Evolutionary conservation across 2,113 vertebrate species (phyloP).

Genomic region (Halichoeres trimaculatus): DNA sequence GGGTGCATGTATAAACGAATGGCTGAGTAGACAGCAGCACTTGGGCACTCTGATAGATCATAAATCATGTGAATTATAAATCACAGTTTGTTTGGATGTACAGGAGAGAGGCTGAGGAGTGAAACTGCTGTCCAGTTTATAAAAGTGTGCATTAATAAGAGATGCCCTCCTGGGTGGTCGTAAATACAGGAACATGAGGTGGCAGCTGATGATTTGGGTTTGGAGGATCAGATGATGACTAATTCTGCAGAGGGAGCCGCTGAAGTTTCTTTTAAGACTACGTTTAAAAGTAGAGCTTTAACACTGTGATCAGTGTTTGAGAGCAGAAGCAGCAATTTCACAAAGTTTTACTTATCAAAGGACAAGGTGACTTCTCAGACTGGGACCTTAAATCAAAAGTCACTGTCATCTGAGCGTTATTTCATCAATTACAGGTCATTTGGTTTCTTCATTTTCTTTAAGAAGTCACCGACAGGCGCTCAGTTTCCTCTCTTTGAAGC

Average conservation of each 20-base stretch:
- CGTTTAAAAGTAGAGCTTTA: constrained; percentile 21
- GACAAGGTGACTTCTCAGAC: constrained; percentile 30
- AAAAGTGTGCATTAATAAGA: constrained; percentile 83
- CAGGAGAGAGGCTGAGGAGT: constrained; percentile 61
- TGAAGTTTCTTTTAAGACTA: constrained; percentile 33
- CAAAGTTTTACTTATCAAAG: constrained; percentile 10
- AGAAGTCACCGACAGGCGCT: constrained; percentile 11
- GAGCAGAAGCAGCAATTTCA: constrained; percentile 2
- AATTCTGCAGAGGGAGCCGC: constrained; percentile 26
- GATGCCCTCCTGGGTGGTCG: constrained; percentile 76
- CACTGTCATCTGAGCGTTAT: constrained; percentile 17
- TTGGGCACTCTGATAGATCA: constrained; percentile 72
- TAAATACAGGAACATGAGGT: constrained; percentile 80
- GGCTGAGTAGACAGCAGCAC: constrained; percentile 70
- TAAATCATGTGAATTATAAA: constrained; percentile 85
- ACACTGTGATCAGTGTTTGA: constrained; percentile 30
- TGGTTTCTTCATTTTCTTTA: constrained; percentile 1
- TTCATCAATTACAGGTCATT: background rate
- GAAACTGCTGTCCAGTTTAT: constrained; percentile 83
- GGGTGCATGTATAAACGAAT: constrained; percentile 69
- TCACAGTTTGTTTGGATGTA: constrained; percentile 83
- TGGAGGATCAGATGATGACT: constrained; percentile 48
- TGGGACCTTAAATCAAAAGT: constrained; percentile 17
- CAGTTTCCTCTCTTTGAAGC: background rate
- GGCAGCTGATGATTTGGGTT: constrained; percentile 77